Base-by-base conservation (phyloP, 1,140 invertebrate species). In the Drosophila nigrodunni region DNA sequence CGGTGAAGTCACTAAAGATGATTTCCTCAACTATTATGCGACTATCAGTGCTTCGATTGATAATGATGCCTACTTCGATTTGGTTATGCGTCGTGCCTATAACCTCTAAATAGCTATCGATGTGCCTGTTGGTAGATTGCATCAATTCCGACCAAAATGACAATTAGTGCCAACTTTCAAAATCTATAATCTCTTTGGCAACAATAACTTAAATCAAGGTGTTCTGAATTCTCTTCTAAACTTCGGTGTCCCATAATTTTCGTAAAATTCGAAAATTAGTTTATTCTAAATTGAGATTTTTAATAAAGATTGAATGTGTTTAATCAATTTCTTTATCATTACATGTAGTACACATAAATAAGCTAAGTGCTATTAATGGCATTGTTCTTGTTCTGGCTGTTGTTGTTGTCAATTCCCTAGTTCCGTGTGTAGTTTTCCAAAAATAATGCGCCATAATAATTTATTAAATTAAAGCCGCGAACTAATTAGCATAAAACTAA, bases 1-100 rank as follows among this genome's bases (percentile, higher is more conserved):
- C 93, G 97, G 97, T 78, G 95, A 94, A 88, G 96, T 98, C 0
- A 98, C 97, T 0, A 94, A 95, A 72, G 97, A 99, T 78, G 98
- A 99, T 93, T 99, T 99, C 78, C 93, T 97, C 82, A 97, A 98
- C 92, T 99, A 99, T 92, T 99, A 99, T 93, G 94, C 96, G 47
- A 97, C 95, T 0, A 96, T 99, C 47, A 98, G 97, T 91, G 96
- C 97, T 7, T 98, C 97, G 1, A 97, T 99, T 50, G 98, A 99
- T 92, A 96, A 97, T 67, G 98, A 99, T 90, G 96, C 95, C 13
- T 99, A 98, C 87, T 99, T 99, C 85, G 98, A 99, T 93, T 93
- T 99, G 37, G 97, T 99, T 95, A 98, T 99, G 95, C 94, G 98
- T 64, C 96, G 97, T 82, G 95, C 96, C 9, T 99, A 97, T 92